These are phyloP conservation scores for Sturnus vulgaris DNA, from an alignment of 2,113 vertebrate genomes.

Conservation along the genomic window DNA sequence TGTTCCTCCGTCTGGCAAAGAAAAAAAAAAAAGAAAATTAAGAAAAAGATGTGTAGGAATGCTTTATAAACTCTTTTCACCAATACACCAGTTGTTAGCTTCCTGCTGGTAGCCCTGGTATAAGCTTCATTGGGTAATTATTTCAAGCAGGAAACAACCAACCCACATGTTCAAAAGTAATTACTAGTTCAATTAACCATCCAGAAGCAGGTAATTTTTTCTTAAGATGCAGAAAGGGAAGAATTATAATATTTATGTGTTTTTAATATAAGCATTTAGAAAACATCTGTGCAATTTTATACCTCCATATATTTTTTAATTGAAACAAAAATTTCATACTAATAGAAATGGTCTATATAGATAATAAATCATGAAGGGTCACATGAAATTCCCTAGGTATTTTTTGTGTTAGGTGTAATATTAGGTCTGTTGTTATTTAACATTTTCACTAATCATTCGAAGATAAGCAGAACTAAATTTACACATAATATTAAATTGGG, in stretches of 20 bases:
- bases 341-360: background rate
- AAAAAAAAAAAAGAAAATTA: background rate
- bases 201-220: constrained; percentile 22
- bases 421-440: background rate
- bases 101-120: constrained; percentile 41
- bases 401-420: background rate
- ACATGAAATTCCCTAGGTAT: background rate
- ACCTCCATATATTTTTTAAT: background rate
- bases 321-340: background rate
- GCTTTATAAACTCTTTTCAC: constrained; percentile 44
- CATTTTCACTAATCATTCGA: background rate
- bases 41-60: background rate
- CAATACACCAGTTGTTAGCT: constrained; percentile 48
- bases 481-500: background rate
- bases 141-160: constrained; percentile 65
- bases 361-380: background rate
- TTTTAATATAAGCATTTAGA: constrained; percentile 10
- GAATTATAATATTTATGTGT: background rate
- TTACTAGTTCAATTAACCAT: constrained; percentile 70
- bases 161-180: constrained; percentile 61
- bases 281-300: background rate
- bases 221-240: background rate
- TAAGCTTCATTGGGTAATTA: constrained; percentile 61
- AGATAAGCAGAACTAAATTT: background rate
- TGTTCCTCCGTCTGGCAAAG: constrained; percentile 67